Evolutionary conservation across 2,113 vertebrate species (phyloP).

Genomic region (Etia nguti): DNA sequence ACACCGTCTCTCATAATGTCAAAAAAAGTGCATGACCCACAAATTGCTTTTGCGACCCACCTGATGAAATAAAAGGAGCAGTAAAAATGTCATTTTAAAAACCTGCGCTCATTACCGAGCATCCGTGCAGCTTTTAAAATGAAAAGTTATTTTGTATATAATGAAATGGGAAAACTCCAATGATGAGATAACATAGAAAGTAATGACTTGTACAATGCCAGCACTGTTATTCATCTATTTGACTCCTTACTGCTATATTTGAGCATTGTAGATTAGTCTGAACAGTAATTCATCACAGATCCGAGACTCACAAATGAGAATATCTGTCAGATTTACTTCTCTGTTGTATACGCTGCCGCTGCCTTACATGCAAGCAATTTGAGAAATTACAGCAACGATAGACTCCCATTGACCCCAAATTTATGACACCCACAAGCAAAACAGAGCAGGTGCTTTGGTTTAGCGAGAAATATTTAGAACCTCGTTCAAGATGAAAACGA

Average conservation of each 20-base stretch:
- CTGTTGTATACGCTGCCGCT: background rate
- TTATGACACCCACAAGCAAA: conserved; percentile 23
- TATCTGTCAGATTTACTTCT: conserved; percentile 20
- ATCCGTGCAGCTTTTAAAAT: conserved; percentile 20
- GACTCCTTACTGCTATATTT: background rate
- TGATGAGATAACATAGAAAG: conserved; percentile 5
- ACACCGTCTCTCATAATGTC: background rate
- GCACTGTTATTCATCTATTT: background rate
- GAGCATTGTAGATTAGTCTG: background rate
- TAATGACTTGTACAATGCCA: conserved; percentile 17
- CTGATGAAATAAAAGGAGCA: conserved; percentile 50
- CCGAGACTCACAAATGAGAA: conserved; percentile 29
- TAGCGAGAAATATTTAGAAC: conserved; percentile 20
- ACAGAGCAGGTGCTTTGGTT: conserved; percentile 16
- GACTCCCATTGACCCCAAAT: conserved; percentile 19
- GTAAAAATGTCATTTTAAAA: conserved; percentile 37
- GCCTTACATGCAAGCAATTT: conserved; percentile 12
- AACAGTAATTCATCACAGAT: conserved; percentile 25
- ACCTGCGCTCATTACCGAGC: conserved; percentile 27
- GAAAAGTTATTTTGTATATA: conserved; percentile 29
- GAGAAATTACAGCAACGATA: conserved; percentile 29
- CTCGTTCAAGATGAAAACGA: conserved; percentile 18
- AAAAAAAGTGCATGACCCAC: conserved; percentile 15
- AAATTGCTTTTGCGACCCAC: conserved; percentile 62
- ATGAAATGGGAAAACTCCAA: conserved; percentile 31